Percentiles rank a stretch among this genome's conserved stretches.
phyloP scores from a whole-genome alignment of 2,797 vertebrate genomes.

The Avahi laniger region DNA sequence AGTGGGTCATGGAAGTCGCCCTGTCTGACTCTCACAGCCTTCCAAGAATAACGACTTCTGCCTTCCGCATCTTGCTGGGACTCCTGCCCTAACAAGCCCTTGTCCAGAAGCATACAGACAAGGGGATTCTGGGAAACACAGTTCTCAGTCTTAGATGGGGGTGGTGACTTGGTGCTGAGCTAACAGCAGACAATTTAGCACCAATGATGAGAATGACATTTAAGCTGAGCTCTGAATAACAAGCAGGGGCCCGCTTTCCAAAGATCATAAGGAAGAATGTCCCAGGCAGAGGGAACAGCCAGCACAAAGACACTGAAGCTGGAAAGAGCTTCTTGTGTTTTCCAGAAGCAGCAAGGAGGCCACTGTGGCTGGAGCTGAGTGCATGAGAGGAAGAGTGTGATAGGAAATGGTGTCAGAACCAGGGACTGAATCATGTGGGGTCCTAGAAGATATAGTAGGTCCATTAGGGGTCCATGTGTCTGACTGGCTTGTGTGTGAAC shows the following conservation, averaged over 20 bases:
- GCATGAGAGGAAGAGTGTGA: not conserved
- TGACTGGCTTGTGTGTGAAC: not conserved
- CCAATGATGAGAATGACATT: not conserved
- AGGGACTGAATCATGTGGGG: fast-evolving
- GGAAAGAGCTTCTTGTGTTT: not conserved
- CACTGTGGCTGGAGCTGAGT: not conserved
- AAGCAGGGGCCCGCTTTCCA: not conserved
- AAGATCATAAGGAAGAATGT: not conserved
- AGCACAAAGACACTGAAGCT: not conserved
- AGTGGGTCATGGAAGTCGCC: not conserved
- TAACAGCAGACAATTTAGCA: not conserved
- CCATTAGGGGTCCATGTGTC: not conserved
- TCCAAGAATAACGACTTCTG: not conserved
- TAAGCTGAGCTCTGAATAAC: not conserved
- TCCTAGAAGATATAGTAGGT: fast-evolving
- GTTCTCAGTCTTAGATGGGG: not conserved
- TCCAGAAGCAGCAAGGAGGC: not conserved
- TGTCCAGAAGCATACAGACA: not conserved
- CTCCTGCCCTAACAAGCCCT: not conserved
- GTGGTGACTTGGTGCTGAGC: not conserved
- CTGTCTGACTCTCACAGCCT: not conserved
- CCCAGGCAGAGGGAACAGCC: not conserved
- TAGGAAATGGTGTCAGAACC: not conserved
- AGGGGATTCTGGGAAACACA: not conserved
- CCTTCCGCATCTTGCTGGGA: not conserved